phyloP scores from a whole-genome alignment of 2,888 invertebrate species.

The Beris chalybata region DNA sequence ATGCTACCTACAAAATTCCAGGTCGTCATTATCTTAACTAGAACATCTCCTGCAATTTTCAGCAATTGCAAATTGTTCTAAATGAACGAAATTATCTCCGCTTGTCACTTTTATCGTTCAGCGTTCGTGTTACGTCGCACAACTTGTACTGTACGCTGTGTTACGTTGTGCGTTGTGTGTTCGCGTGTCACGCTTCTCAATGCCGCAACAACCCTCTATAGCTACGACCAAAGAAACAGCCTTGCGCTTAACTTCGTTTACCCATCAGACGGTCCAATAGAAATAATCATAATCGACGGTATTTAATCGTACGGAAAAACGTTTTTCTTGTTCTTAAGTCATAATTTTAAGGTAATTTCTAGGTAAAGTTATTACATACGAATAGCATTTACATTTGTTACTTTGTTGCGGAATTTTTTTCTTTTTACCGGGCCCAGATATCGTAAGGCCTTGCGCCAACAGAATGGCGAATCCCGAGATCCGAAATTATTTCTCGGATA shows the following conservation, averaged over 20 bases:
- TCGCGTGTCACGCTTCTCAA: slow-evolving; percentile 29
- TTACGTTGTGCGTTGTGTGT: background rate
- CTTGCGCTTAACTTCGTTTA: background rate
- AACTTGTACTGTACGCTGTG: too few relatives aligned
- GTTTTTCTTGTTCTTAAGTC: slow-evolving; percentile 22
- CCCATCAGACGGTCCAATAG: background rate
- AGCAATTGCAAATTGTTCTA: slow-evolving; percentile 13
- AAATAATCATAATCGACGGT: slow-evolving; percentile 29
- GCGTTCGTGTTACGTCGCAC: background rate
- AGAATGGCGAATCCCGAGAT: too few relatives aligned
- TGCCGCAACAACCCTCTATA: background rate
- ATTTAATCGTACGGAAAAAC: slow-evolving; percentile 25
- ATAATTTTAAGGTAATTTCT: slow-evolving; percentile 31
- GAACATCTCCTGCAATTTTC: slow-evolving; percentile 5
- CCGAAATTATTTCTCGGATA: slow-evolving; percentile 19
- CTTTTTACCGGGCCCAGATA: too few relatives aligned
- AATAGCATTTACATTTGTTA: slow-evolving; percentile 26
- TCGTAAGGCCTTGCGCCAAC: too few relatives aligned
- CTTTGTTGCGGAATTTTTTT: slow-evolving; percentile 21
- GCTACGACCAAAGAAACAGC: background rate
- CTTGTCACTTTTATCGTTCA: background rate
- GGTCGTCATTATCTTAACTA: background rate
- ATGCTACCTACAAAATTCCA: background rate
- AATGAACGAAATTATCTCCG: slow-evolving; percentile 5
- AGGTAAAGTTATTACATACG: slow-evolving; percentile 29